Percentiles rank a stretch among this genome's conserved stretches.
Conservation (phyloP, 2,888 invertebrate genomes). For the Rotaria socialis region DNA sequence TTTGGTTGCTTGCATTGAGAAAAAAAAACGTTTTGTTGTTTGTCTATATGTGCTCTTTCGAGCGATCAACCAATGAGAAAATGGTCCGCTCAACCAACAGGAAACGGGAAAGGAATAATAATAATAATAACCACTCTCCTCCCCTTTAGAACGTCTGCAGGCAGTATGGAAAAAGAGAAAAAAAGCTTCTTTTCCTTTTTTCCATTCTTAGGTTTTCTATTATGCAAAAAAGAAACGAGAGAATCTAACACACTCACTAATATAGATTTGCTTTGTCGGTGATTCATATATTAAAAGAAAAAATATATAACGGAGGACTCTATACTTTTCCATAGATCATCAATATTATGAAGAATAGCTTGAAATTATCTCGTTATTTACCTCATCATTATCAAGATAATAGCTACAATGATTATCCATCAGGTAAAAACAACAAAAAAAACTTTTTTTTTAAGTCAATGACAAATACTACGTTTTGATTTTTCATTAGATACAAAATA, state of each 20-base stretch:
- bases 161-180: neutral
- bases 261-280: neutral
- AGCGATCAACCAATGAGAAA: no score
- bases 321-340: constrained; percentile 3
- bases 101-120: no score
- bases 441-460: no score
- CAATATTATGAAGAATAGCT: neutral
- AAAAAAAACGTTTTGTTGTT: neutral
- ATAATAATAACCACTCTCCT: no score
- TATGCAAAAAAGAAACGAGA: constrained; percentile 2
- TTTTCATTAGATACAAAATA: neutral
- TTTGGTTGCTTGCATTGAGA: neutral
- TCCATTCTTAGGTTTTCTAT: neutral
- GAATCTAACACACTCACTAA: neutral
- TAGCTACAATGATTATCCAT: neutral
- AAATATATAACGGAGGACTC: neutral
- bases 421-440: neutral
- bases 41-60: no score
- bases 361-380: neutral
- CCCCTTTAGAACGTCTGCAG: no score
- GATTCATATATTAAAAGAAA: neutral
- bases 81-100: no score
- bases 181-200: neutral
- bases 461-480: neutral
- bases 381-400: neutral